Conservation (phyloP, 2,113 vertebrate genomes). For the Cryptomyrus ogoouensis region DNA sequence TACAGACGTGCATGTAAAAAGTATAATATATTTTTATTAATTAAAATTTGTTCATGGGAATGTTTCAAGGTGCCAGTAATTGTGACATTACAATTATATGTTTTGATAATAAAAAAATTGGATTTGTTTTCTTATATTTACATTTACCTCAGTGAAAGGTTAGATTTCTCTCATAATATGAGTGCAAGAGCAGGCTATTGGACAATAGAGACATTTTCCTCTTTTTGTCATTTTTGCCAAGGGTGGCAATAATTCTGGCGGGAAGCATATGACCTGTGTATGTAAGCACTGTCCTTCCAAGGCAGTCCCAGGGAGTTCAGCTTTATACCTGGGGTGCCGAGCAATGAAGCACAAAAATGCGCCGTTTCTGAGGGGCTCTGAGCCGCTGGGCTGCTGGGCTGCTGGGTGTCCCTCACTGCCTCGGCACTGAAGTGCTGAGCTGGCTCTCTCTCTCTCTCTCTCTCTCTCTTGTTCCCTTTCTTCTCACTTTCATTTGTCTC, state of each 20-base stretch:
- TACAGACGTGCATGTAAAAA: neutral
- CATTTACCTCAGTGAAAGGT: neutral
- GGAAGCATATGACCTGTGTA: neutral
- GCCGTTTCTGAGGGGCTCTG: neutral
- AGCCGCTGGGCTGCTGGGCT: neutral
- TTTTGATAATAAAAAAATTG: neutral
- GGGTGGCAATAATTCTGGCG: neutral
- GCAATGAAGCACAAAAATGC: neutral
- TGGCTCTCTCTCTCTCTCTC: slow-evolving; percentile 4
- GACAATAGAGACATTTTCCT: neutral
- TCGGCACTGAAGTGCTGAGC: neutral
- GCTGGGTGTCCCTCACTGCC: neutral
- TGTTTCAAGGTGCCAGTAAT: neutral
- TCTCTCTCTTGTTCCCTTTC: neutral
- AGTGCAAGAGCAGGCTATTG: neutral
- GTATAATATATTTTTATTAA: neutral
- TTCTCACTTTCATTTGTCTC: neutral
- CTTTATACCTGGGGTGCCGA: neutral
- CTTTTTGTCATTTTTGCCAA: neutral
- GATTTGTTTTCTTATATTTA: neutral
- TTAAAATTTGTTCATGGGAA: neutral
- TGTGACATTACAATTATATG: neutral
- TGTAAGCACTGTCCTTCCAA: neutral
- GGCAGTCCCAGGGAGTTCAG: neutral
- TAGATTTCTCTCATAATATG: neutral